phyloP scores from a whole-genome alignment of 2,113 vertebrate species.

The Rhinopomastus cyanomelas region DNA sequence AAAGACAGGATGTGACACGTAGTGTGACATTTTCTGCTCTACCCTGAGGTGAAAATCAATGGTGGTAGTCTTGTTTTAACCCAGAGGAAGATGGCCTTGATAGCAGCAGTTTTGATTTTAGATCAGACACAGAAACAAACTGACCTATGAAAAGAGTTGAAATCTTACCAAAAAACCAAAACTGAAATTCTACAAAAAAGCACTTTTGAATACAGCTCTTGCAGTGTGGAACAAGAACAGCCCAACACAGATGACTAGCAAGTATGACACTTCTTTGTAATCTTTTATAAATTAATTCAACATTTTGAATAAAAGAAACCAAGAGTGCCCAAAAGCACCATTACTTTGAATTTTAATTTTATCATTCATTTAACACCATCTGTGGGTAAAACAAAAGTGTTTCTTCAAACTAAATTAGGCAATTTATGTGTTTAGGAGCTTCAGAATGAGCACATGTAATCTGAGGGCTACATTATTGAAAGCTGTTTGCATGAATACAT shows the following conservation, averaged over 20 bases:
- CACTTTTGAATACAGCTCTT: background rate
- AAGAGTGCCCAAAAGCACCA: background rate
- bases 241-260: background rate
- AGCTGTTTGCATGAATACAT: background rate
- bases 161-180: background rate
- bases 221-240: background rate
- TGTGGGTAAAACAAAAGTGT: background rate
- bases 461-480: background rate
- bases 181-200: background rate
- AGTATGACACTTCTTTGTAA: background rate
- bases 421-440: background rate
- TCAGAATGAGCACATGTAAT: background rate
- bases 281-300: background rate
- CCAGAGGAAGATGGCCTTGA: background rate
- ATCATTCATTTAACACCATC: background rate
- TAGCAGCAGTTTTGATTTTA: background rate
- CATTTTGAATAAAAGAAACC: background rate
- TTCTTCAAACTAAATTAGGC: background rate
- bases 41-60: background rate
- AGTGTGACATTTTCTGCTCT: background rate
- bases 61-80: background rate
- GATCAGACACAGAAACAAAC: background rate
- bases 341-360: background rate
- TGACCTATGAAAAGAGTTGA: background rate
- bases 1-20: too few species aligned